These are phyloP conservation scores for Indicator maculatus DNA, from an alignment of 2,113 vertebrate genomes.

Conservation along the genomic window DNA sequence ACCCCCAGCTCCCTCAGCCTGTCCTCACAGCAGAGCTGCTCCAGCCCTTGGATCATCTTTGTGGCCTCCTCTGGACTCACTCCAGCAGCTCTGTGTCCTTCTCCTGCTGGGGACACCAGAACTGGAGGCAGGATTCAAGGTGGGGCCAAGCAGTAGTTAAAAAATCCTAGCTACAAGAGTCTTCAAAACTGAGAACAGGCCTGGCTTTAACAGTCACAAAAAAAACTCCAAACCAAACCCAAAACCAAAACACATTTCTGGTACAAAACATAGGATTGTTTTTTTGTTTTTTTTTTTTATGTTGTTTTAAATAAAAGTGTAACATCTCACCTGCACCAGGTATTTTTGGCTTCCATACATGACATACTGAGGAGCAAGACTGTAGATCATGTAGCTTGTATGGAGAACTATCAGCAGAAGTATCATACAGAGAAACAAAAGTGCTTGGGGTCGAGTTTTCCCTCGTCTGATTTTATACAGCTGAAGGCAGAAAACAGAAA, in stretches of 20 bases:
- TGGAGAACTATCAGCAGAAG: conserved; percentile 96
- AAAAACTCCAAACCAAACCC: background rate
- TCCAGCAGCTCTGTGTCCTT: too few relatives aligned
- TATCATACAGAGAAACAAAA: conserved; percentile 98
- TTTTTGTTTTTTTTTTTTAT: too few relatives aligned
- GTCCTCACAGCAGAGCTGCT: too few relatives aligned
- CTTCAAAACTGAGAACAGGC: background rate
- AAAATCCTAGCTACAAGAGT: fast-evolving
- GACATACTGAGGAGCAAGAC: conserved; percentile 96
- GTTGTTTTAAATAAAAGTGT: background rate
- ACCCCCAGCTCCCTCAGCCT: too few relatives aligned
- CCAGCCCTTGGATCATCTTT: too few relatives aligned
- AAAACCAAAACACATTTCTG: background rate
- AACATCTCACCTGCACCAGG: conserved; percentile 82
- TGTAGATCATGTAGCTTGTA: conserved; percentile 98
- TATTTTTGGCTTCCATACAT: conserved; percentile 99
- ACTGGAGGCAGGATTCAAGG: too few relatives aligned
- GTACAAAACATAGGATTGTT: background rate
- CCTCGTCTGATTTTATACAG: conserved; percentile 95
- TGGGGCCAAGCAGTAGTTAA: background rate
- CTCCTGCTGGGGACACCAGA: too few relatives aligned
- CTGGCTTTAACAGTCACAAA: background rate
- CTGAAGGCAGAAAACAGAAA: conserved; percentile 66
- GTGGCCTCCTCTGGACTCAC: too few relatives aligned
- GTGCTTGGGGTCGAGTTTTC: conserved; percentile 92